These are phyloP conservation scores for Crepidodera aurea DNA, from an alignment of 2,888 invertebrate species.

Conservation along the genomic window DNA sequence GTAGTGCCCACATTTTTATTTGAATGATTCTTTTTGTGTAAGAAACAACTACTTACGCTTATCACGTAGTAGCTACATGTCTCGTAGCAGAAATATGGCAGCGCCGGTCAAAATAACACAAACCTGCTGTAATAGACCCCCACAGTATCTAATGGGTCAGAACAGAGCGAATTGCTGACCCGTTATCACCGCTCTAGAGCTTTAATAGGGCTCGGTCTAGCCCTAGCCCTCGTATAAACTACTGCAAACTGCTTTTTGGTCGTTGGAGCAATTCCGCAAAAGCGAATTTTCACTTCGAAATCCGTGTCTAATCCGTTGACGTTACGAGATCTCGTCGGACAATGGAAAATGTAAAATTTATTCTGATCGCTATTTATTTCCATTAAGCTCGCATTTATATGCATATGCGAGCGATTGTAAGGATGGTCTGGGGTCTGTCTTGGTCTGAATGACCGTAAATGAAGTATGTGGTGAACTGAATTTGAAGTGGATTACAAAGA, in stretches of 20 bases:
- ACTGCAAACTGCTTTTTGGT: conserved; percentile 52
- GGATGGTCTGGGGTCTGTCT: conserved; percentile 10
- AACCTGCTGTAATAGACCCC: conserved; percentile 50
- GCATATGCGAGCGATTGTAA: conserved; percentile 31
- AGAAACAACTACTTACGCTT: no score
- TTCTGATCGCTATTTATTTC: conserved; percentile 46
- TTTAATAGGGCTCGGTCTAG: conserved; percentile 54
- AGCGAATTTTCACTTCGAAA: conserved; percentile 56
- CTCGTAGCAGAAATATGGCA: not conserved
- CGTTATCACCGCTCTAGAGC: conserved; percentile 55
- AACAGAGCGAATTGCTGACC: conserved; percentile 58
- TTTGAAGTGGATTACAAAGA: conserved; percentile 16
- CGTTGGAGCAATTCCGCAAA: conserved; percentile 50
- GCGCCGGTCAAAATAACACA: not conserved
- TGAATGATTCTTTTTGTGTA: no score
- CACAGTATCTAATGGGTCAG: conserved; percentile 55
- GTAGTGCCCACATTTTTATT: no score
- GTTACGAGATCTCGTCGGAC: conserved; percentile 31
- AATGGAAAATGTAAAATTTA: conserved; percentile 40
- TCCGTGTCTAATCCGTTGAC: conserved; percentile 49
- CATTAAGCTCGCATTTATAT: conserved; percentile 44
- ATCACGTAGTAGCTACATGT: no score
- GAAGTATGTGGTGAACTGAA: conserved; percentile 8
- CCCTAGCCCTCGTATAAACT: conserved; percentile 54
- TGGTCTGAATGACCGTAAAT: conserved; percentile 18